These are phyloP conservation scores for Eueremaeus valkanovi DNA, from an alignment of 2,888 invertebrate genomes.

Conservation along the genomic window DNA sequence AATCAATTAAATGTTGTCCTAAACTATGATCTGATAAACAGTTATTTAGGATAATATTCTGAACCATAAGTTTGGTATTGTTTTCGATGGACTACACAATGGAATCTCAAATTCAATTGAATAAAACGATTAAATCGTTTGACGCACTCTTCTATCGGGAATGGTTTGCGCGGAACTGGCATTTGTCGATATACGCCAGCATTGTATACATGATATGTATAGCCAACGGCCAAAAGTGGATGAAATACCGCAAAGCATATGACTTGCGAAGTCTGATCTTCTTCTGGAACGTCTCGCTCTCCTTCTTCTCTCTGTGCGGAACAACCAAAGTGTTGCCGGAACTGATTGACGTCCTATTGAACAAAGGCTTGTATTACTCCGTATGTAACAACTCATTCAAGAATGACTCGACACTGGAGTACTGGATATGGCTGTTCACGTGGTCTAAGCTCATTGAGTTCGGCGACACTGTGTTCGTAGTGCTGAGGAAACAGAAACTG, in stretches of 20 bases:
- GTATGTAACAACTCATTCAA: constrained; percentile 9
- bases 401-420: neutral
- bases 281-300: neutral
- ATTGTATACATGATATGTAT: constrained; percentile 15
- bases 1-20: too few relatives aligned
- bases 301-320: constrained; percentile 1
- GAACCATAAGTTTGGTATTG: neutral
- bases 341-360: neutral
- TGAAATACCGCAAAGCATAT: constrained; percentile 6
- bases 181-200: constrained; percentile 27
- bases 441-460: constrained; percentile 38
- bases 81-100: neutral
- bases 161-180: constrained; percentile 19
- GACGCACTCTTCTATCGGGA: neutral
- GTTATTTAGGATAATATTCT: neutral
- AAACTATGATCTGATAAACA: too few relatives aligned
- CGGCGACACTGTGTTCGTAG: constrained; percentile 38
- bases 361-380: constrained; percentile 11
- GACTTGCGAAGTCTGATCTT: neutral
- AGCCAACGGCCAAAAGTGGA: constrained; percentile 19
- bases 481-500: constrained; percentile 35
- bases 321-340: neutral
- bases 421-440: constrained; percentile 40
- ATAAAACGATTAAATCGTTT: neutral
- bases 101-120: neutral